These are phyloP conservation scores for Plectropomus leopardus DNA, from an alignment of 2,113 vertebrate species.

Conservation along the genomic window DNA sequence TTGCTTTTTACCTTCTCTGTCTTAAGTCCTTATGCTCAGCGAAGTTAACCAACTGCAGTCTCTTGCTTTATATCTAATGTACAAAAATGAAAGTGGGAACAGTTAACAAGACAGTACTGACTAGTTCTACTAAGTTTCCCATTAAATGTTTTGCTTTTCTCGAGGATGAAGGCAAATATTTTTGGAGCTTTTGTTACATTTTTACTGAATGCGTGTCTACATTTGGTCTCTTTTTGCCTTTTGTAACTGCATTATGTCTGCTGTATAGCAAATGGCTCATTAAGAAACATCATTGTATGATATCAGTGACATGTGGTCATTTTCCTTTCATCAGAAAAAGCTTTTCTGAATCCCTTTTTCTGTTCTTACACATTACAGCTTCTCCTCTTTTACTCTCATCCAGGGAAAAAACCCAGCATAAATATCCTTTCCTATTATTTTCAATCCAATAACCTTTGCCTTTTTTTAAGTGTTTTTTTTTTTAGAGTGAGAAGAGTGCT, in stretches of 20 bases:
- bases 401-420: not conserved
- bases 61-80: not conserved
- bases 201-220: conserved; percentile 24
- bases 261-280: conserved; percentile 46
- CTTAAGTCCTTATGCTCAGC: not conserved
- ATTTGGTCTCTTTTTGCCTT: conserved; percentile 20
- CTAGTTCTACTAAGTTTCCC: no score
- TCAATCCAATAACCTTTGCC: conserved; percentile 22
- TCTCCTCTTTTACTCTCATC: not conserved
- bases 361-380: not conserved
- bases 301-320: conserved; percentile 40
- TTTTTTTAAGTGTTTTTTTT: not conserved
- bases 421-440: conserved; percentile 19
- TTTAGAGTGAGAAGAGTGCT: conserved; percentile 19
- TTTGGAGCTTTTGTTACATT: not conserved
- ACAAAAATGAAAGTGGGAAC: not conserved
- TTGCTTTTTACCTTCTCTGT: not conserved
- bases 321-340: conserved; percentile 26
- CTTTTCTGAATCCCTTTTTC: conserved; percentile 43
- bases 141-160: not conserved
- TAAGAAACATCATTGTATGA: conserved; percentile 40
- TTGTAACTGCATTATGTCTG: conserved; percentile 22
- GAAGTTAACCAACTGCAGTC: not conserved
- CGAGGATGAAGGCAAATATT: conserved; percentile 13
- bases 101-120: not conserved